Evolutionary conservation across 2,888 invertebrate genomes (phyloP).

Genomic region (Brachypterus glaber): DNA sequence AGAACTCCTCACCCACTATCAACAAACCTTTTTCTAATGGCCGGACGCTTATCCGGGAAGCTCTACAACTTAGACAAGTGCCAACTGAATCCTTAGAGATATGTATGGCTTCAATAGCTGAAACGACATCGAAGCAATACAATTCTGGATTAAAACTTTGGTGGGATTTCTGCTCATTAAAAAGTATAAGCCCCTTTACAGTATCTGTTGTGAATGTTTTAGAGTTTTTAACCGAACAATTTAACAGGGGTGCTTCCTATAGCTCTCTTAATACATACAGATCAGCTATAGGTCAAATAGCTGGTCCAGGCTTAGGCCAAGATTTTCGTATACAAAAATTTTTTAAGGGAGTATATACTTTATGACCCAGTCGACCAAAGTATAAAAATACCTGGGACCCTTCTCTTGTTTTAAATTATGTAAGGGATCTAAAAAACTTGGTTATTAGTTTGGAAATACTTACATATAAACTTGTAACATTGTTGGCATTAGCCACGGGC

Average conservation of each 20-base stretch:
- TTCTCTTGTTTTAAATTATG: conserved; percentile 11
- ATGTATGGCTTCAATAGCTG: conserved; percentile 12
- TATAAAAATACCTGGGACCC: conserved; percentile 16
- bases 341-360: conserved; percentile 17
- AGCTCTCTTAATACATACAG: conserved; percentile 16
- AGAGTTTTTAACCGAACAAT: conserved; percentile 11
- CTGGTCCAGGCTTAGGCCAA: conserved; percentile 11
- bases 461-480: neutral
- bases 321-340: conserved; percentile 15
- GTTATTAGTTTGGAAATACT: neutral
- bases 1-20: conserved; percentile 8
- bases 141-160: neutral
- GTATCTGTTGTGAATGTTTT: conserved; percentile 7
- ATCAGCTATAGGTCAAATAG: conserved; percentile 14
- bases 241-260: conserved; percentile 15
- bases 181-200: conserved; percentile 6
- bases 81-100: conserved; percentile 10
- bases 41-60: conserved; percentile 16
- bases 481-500: neutral
- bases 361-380: conserved; percentile 14
- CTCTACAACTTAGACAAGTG: conserved; percentile 7
- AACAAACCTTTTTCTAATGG: conserved; percentile 16
- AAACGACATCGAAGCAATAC: neutral
- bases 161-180: conserved; percentile 2
- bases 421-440: neutral